Evolutionary conservation across 2,888 invertebrate genomes (phyloP).

Genomic region (Lithophane semibrunnea): DNA sequence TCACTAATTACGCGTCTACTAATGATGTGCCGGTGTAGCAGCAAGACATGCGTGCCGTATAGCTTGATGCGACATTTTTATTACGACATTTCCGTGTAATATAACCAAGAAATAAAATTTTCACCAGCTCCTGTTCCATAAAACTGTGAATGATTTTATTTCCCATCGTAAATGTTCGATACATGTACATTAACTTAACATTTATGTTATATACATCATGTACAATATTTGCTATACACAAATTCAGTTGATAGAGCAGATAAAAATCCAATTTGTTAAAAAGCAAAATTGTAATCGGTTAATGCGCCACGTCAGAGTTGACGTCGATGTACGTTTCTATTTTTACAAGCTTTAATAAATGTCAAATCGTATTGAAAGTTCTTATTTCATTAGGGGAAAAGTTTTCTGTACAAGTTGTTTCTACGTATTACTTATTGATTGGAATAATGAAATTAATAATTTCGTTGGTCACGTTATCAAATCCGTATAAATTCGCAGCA

Average conservation of each 20-base stretch:
- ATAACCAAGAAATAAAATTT: conserved; percentile 43
- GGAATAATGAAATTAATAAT: background rate
- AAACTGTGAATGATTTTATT: conserved; percentile 60
- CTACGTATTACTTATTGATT: background rate
- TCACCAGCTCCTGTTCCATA: conserved; percentile 39
- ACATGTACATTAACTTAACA: conserved; percentile 35
- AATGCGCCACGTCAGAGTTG: conserved; percentile 43
- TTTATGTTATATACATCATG: background rate
- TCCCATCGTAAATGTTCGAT: conserved; percentile 59
- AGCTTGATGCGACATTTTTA: conserved; percentile 38
- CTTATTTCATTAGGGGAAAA: conserved; percentile 35
- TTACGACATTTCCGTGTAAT: conserved; percentile 33
- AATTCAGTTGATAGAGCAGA: conserved; percentile 37
- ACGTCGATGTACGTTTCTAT: conserved; percentile 27
- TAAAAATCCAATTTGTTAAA: conserved; percentile 54
- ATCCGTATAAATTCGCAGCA: background rate
- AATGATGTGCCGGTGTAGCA: conserved; percentile 46
- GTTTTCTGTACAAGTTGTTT: background rate
- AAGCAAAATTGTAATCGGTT: conserved; percentile 50
- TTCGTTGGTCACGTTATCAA: no score
- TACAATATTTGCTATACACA: conserved; percentile 33
- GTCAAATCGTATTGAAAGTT: conserved; percentile 43
- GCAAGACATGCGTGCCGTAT: background rate
- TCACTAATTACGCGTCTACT: conserved; percentile 57
- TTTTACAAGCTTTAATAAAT: conserved; percentile 32